phyloP scores from a whole-genome alignment of 1,140 invertebrate species.

The Drosophila leontia region DNA sequence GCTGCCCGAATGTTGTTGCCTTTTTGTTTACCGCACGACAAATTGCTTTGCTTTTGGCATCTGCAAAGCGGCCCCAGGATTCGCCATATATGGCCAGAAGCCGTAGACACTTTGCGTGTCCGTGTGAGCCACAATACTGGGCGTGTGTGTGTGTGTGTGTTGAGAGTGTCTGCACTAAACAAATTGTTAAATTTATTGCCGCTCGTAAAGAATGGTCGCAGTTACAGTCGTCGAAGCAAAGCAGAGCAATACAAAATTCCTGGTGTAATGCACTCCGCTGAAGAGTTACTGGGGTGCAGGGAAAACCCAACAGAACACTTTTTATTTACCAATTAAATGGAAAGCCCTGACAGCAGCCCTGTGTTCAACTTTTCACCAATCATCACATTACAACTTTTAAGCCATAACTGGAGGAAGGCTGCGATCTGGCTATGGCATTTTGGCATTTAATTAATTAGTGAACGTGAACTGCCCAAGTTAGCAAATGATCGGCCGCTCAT shows the following conservation, averaged over 20 bases:
- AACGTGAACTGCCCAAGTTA: conserved; percentile 60
- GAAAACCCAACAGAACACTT: neutral
- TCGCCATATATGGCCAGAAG: conserved; percentile 70
- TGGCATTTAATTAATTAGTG: conserved; percentile 76
- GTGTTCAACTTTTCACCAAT: conserved; percentile 8
- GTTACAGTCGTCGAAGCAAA: conserved; percentile 48
- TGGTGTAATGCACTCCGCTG: conserved; percentile 48
- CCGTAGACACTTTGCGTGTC: conserved; percentile 75
- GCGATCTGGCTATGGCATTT: conserved; percentile 63
- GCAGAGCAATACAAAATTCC: conserved; percentile 31
- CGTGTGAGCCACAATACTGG: conserved; percentile 26
- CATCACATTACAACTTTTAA: conserved; percentile 27
- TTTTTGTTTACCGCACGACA: conserved; percentile 77
- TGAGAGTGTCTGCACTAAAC: conserved; percentile 65
- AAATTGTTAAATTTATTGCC: conserved; percentile 83
- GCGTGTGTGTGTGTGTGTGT: conserved; percentile 25
- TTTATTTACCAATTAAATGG: conserved; percentile 23
- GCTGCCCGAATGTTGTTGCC: conserved; percentile 61
- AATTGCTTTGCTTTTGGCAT: conserved; percentile 81
- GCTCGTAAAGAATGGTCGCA: conserved; percentile 79
- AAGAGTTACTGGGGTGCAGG: conserved; percentile 4
- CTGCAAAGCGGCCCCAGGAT: conserved; percentile 58
- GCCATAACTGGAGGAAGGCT: conserved; percentile 17
- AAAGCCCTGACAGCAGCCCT: conserved; percentile 30
- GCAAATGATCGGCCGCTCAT: conserved; percentile 56